Percentiles rank a stretch among this genome's conserved stretches.
phyloP scores from a whole-genome alignment of 2,888 invertebrate species.

The Mythimna pallens region DNA sequence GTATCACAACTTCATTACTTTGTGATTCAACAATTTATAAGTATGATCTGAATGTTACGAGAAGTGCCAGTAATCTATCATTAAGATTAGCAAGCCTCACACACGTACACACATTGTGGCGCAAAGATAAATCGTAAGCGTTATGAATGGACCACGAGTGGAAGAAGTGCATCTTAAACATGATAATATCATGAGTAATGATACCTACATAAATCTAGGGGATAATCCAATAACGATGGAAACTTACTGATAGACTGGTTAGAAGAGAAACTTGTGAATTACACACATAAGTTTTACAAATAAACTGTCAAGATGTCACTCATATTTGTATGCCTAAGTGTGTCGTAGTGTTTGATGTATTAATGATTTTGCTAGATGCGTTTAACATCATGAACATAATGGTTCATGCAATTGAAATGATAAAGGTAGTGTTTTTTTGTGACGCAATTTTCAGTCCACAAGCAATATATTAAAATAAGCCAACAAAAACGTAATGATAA shows the following conservation, averaged over 20 bases:
- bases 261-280: conserved; percentile 47
- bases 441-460: neutral
- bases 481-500: neutral
- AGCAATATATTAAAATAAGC: neutral
- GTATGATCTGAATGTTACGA: conserved; percentile 10
- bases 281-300: conserved; percentile 43
- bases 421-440: neutral
- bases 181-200: conserved; percentile 44
- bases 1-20: conserved; percentile 12
- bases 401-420: neutral
- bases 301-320: conserved; percentile 28
- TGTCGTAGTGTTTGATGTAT: conserved; percentile 13
- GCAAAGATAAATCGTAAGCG: conserved; percentile 24
- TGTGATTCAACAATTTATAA: neutral
- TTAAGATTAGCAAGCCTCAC: conserved; percentile 24
- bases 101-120: conserved; percentile 12
- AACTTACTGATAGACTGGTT: conserved; percentile 42
- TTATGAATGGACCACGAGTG: conserved; percentile 39
- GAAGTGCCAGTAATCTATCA: conserved; percentile 27
- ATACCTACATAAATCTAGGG: conserved; percentile 23
- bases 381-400: conserved; percentile 5
- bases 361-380: neutral
- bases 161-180: conserved; percentile 23
- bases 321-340: neutral
- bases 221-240: conserved; percentile 48